These are phyloP conservation scores for Pseudomyrmex pallidus DNA, from an alignment of 1,140 invertebrate genomes.

Conservation along the genomic window DNA sequence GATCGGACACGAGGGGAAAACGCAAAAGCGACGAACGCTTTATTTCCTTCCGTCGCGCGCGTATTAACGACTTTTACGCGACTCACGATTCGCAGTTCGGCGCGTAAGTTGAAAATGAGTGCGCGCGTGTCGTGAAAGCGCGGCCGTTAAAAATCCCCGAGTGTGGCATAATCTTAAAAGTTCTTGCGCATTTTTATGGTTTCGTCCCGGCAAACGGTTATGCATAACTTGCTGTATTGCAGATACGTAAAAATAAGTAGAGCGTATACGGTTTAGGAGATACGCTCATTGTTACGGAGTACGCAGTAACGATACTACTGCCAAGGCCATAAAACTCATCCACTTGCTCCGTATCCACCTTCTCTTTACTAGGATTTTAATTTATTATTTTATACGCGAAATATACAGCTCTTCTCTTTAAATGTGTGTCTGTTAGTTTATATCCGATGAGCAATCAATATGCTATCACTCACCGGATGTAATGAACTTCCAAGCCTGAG, in stretches of 20 bases:
- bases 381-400: slow-evolving; percentile 79
- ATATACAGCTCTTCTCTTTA: not conserved
- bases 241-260: slow-evolving; percentile 74
- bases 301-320: slow-evolving; percentile 73
- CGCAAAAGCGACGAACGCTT: slow-evolving; percentile 12
- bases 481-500: slow-evolving; percentile 72
- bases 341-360: slow-evolving; percentile 63
- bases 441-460: slow-evolving; percentile 72
- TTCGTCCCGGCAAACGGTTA: slow-evolving; percentile 67
- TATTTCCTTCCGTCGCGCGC: slow-evolving; percentile 46
- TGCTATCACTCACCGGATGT: slow-evolving; percentile 74
- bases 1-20: slow-evolving; percentile 13
- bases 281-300: slow-evolving; percentile 70
- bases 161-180: slow-evolving; percentile 62
- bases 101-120: slow-evolving; percentile 53
- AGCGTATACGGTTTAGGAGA: slow-evolving; percentile 68
- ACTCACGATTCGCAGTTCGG: slow-evolving; percentile 16
- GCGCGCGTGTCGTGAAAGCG: slow-evolving; percentile 36
- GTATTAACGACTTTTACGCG: slow-evolving; percentile 58
- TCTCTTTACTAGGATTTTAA: slow-evolving; percentile 73
- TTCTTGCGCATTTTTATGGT: slow-evolving; percentile 65
- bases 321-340: slow-evolving; percentile 79
- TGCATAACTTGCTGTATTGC: slow-evolving; percentile 73
- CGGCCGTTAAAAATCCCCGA: slow-evolving; percentile 48
- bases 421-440: slow-evolving; percentile 48